Evolutionary conservation across 2,797 vertebrate species (phyloP).

Genomic region (Pangasius macronema): DNA sequence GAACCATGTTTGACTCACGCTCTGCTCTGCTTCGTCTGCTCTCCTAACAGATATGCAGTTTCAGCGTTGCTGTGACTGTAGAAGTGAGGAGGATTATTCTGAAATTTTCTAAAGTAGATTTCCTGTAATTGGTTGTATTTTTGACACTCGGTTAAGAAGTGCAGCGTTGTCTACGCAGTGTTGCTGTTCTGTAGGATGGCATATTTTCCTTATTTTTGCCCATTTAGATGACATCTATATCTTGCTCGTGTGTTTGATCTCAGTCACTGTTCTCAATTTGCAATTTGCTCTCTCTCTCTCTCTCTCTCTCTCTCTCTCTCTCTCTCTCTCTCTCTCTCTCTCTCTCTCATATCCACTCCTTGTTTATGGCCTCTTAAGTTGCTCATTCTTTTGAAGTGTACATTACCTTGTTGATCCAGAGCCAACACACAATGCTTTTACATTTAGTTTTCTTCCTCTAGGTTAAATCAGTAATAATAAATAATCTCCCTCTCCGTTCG

Average conservation of each 20-base stretch:
- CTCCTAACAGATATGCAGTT: neutral
- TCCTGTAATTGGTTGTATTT: neutral
- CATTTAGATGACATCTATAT: constrained; percentile 2
- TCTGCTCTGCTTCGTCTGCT: neutral
- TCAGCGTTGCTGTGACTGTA: neutral
- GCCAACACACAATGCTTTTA: constrained; percentile 24
- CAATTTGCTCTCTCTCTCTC: neutral
- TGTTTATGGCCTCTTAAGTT: constrained; percentile 32
- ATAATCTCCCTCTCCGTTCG: constrained; percentile 1
- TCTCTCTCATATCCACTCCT: neutral
- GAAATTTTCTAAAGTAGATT: neutral
- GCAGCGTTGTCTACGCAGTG: neutral
- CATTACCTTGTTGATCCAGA: constrained; percentile 33
- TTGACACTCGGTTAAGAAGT: neutral
- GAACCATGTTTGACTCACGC: neutral
- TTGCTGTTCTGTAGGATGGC: neutral
- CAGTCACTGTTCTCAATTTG: neutral
- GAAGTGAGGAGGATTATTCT: neutral
- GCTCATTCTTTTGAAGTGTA: constrained; percentile 9
- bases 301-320: neutral
- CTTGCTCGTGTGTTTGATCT: neutral
- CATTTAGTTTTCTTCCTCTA: neutral
- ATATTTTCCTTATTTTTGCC: neutral
- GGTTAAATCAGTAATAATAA: constrained; percentile 31
- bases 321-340: neutral